Percentiles rank a stretch among this genome's conserved stretches.
These are phyloP conservation scores for Notothenia rossii DNA, from an alignment of 2,113 vertebrate species.

Conservation along the genomic window DNA sequence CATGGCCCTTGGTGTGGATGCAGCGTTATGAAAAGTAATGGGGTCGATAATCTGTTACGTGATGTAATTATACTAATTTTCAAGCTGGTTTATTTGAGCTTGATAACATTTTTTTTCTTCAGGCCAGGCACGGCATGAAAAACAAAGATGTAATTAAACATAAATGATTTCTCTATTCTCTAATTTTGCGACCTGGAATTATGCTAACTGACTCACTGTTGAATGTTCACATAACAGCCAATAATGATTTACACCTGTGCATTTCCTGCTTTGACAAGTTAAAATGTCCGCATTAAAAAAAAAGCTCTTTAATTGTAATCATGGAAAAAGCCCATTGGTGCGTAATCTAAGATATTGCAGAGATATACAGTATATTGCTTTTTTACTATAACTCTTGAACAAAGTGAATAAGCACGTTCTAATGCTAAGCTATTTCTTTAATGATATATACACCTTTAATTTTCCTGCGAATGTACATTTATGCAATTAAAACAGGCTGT, in stretches of 20 bases:
- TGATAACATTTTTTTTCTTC: neutral
- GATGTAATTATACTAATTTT: constrained; percentile 2
- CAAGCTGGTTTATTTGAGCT: neutral
- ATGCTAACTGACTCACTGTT: neutral
- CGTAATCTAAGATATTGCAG: neutral
- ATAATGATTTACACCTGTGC: neutral
- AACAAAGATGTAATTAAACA: neutral
- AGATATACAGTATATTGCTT: neutral
- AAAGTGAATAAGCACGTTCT: neutral
- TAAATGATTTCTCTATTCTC: neutral
- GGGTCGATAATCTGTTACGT: neutral
- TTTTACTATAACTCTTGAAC: neutral
- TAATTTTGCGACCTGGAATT: neutral
- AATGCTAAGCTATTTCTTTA: neutral
- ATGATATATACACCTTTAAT: neutral
- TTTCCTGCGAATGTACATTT: neutral
- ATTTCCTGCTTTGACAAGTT: neutral
- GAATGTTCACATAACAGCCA: neutral
- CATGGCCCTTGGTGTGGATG: neutral
- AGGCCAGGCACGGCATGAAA: neutral
- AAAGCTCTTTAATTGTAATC: too few relatives aligned
- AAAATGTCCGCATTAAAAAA: too few relatives aligned
- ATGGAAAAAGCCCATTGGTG: too few relatives aligned
- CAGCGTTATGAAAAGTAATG: neutral
- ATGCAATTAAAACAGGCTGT: neutral